Evolutionary conservation across 2,888 invertebrate species (phyloP), one percentile per base, ranked within the genome.

Genomic region (Trichopoda pennipes): DNA sequence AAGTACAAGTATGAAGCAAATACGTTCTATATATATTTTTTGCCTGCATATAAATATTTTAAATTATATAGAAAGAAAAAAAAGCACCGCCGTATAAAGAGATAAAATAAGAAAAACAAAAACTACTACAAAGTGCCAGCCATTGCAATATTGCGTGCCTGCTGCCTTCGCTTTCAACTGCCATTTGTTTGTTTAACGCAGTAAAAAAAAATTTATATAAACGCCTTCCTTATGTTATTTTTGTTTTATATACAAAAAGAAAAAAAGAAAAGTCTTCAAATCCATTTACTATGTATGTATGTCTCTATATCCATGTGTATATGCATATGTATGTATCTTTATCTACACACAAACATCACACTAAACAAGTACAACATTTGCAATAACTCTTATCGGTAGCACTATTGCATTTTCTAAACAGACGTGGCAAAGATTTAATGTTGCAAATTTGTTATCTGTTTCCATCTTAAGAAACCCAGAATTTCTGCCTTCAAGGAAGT

Each of bases 151-250:
- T 70, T 77, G 77, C 81, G 73, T 74, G 77, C 69, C 73, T 81
- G 80, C 80, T 60, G 55, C 49, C 53, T 42, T 70, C 47, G 78
- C 60, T 73, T 66, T 44, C 74, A 78, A 72, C 82, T 72, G 75
- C 79, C 82, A 79, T 82, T 82, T 82, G 75, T 82, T 82, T 82
- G 72, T 56, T 82, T 51, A 82, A 76, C 79, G 82, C 82, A 82
- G 66, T 60, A 60, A 60, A 56, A 75, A 28, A 28, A 28, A 14
- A 9, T 70, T 49, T 63, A 49, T 68, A 68, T 68, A 72, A 82
- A 82, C 82, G 82, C 82, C 82, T 82, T 76, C 66, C 72, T 61
- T 72, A 44, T 61, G 75, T 55, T 79, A 32, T 75, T 75, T 69
- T 28, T 44, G 12, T 7, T 55, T 55, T 55, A 55, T 32, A 68